Base-by-base conservation (phyloP, 2,888 invertebrate genomes). In the Melanargia galathea region DNA sequence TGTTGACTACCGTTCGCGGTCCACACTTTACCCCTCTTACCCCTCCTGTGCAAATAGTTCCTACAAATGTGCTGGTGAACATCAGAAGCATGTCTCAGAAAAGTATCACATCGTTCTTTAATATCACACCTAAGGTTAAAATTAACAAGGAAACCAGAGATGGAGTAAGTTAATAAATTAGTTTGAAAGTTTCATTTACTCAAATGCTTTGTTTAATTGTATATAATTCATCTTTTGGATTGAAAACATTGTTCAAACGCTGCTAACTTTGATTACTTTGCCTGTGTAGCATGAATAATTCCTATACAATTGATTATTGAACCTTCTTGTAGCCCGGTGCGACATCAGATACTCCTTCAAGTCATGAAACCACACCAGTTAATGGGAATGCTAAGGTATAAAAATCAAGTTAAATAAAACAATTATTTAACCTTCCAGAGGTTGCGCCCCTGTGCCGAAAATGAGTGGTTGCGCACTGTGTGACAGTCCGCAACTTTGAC, bases 71-170 rank as follows among this genome's bases (percentile, higher is more conserved):
- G 33, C 51, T 54, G 48, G 13, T 65, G 24, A 62, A 63, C 58
- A 18, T 56, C 13, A 75, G 70, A 67, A 81, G 64, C 1, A 92
- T 92, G 92, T 78, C 92, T 1, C 92, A 92, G 70, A 85, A 81
- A 70, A 90, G 84, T 66, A 92, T 92, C 40, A 91, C 81, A 11
- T 91, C 90, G 0, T 92, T 91, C 68, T 92, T 92, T 67, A 86
- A 83, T 66, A 77, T 77, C 48, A 83, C 83, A 8, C 88, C 90
- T 0, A 84, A 86, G 26, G 57, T 56, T 45, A 66, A 63, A 46
- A 20, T 54, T 26, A 66, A 66, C 60, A 66, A 76, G 11, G 62
- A 57, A 35, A 61, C 38, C 10, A 63, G 58, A 20, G 46, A 62
- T 30, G 33, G 51, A 48, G 70, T 68, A 66, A 45, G 57, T 64